A percentile compares a stretch with the other conserved stretches of the same genome.
These are phyloP conservation scores for Octomys mimax DNA, from an alignment of 2,797 vertebrate genomes.

Conservation along the genomic window DNA sequence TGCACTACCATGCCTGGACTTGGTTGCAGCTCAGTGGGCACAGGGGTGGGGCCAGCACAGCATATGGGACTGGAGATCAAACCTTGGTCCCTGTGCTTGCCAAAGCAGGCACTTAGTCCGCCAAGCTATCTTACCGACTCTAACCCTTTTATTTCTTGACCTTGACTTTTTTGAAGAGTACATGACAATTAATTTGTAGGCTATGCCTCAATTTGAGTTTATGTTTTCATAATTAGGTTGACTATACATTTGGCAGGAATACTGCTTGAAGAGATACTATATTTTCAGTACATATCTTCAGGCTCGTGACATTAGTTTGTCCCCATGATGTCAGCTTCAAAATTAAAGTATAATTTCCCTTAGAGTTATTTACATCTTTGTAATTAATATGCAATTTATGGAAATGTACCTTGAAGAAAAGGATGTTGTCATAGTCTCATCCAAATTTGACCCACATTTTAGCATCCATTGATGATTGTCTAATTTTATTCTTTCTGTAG, in stretches of 20 bases:
- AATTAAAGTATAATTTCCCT: conserved; percentile 44
- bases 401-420: conserved; percentile 12
- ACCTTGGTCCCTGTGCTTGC: no score
- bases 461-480: conserved; percentile 29
- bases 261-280: conserved; percentile 48
- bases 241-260: conserved; percentile 28
- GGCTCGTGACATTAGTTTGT: conserved; percentile 33
- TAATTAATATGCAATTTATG: conserved; percentile 39
- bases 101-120: no score
- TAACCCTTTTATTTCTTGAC: conserved; percentile 53
- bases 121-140: no score
- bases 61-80: no score
- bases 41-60: no score
- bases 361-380: conserved; percentile 61
- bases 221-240: conserved; percentile 60
- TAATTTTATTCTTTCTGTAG: conserved; percentile 19
- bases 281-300: not conserved
- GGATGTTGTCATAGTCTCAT: conserved; percentile 29
- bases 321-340: conserved; percentile 37
- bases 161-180: conserved; percentile 74
- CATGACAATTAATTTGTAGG: conserved; percentile 57
- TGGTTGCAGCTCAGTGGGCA: no score
- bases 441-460: conserved; percentile 34
- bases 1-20: no score
- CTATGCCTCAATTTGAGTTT: conserved; percentile 61